These are phyloP conservation scores for Fopius arisanus DNA, from an alignment of 1,140 invertebrate species.

Conservation along the genomic window DNA sequence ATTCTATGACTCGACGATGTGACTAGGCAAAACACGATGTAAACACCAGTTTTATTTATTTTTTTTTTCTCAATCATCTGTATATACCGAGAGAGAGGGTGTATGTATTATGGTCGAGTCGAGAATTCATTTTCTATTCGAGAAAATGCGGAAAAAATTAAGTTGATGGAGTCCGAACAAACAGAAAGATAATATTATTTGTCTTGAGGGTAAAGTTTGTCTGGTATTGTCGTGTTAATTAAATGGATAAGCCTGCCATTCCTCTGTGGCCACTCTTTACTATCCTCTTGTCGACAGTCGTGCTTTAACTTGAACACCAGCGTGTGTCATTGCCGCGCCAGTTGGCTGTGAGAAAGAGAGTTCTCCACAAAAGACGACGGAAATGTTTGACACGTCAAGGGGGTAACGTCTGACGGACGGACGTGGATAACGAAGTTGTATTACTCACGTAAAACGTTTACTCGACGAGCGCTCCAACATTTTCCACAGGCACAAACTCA, in stretches of 20 bases:
- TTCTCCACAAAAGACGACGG: slow-evolving; percentile 45
- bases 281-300: neutral
- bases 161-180: neutral
- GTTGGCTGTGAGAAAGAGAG: neutral
- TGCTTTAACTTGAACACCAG: neutral
- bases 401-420: slow-evolving; percentile 49
- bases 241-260: slow-evolving; percentile 58
- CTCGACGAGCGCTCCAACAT: neutral
- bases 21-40: neutral
- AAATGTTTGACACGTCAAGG: slow-evolving; percentile 50
- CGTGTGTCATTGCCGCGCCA: neutral
- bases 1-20: neutral
- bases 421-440: slow-evolving; percentile 46
- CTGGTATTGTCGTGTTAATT: slow-evolving; percentile 61
- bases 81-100: too few species aligned
- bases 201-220: slow-evolving; percentile 26
- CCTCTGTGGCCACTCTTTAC: neutral
- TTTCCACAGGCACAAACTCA: neutral
- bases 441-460: slow-evolving; percentile 19
- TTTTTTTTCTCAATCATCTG: neutral
- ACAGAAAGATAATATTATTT: neutral
- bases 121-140: neutral
- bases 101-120: neutral
- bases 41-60: neutral
- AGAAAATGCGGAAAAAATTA: neutral